A percentile compares a stretch with the other conserved stretches of the same genome.
Evolutionary conservation across 2,888 invertebrate genomes (phyloP).

Genomic region (Rapana venosa): DNA sequence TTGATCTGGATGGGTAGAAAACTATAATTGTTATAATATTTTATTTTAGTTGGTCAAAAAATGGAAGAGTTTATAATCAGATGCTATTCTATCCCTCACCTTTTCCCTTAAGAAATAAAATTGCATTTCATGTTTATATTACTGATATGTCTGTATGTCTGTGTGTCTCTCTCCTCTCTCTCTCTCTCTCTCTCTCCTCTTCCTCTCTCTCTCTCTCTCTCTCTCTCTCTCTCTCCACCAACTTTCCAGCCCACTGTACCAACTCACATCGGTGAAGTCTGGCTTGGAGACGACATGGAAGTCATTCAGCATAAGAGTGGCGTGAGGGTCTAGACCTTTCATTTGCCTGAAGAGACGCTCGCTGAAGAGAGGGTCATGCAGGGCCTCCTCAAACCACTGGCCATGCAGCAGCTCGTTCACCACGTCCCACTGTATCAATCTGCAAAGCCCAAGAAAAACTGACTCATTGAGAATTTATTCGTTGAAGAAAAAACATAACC

Average conservation of each 20-base stretch:
- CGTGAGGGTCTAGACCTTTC: constrained; percentile 56
- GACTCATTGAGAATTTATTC: background rate
- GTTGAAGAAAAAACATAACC: no score
- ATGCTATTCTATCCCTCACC: no score
- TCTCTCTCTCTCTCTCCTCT: constrained; percentile 11
- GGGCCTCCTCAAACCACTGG: constrained; percentile 61
- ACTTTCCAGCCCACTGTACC: background rate
- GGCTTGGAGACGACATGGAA: constrained; percentile 50
- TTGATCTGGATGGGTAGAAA: no score
- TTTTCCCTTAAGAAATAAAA: no score
- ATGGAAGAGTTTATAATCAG: no score
- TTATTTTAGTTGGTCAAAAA: no score
- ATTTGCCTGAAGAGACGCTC: constrained; percentile 60
- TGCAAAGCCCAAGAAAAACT: background rate
- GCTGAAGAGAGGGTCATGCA: constrained; percentile 57
- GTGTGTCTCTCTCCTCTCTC: background rate
- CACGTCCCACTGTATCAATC: constrained; percentile 66
- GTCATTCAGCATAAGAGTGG: constrained; percentile 64
- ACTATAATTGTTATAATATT: no score
- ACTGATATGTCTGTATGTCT: no score
- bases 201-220: constrained; percentile 22
- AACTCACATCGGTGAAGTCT: constrained; percentile 23
- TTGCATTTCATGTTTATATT: no score
- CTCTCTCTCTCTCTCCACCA: constrained; percentile 18
- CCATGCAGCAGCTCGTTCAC: constrained; percentile 69